Evolutionary conservation across 2,113 vertebrate species (phyloP).

Genomic region (Capra hircus): DNA sequence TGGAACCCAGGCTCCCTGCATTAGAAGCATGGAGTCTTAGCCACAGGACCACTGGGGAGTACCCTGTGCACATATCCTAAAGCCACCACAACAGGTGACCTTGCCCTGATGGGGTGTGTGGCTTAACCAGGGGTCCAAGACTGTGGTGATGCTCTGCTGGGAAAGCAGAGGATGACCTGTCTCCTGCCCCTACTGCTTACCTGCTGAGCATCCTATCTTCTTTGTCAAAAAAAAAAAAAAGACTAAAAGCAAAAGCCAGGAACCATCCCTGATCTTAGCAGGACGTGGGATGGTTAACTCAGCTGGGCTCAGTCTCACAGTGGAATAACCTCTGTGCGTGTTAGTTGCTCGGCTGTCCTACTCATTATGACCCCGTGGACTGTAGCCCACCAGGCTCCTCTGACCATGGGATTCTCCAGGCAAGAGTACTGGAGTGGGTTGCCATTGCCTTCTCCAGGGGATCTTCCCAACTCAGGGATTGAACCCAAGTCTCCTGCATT

Average conservation of each 20-base stretch:
- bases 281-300: background rate
- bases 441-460: background rate
- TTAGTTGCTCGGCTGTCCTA: background rate
- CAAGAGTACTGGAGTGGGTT: background rate
- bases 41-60: background rate
- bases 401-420: background rate
- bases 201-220: too few species aligned
- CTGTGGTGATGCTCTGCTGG: fast-evolving
- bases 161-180: background rate
- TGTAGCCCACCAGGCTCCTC: background rate
- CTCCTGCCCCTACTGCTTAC: background rate
- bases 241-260: too few species aligned
- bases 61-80: background rate
- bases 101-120: background rate
- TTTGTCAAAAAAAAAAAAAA: background rate
- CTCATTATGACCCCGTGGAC: background rate
- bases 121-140: background rate
- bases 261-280: too few species aligned
- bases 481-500: background rate
- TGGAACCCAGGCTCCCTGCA: background rate
- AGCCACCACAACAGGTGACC: fast-evolving
- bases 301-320: background rate
- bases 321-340: background rate
- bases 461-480: background rate
- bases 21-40: background rate